phyloP scores from a whole-genome alignment of 2,113 vertebrate species.

The Tretioscincus oriximinensis region DNA sequence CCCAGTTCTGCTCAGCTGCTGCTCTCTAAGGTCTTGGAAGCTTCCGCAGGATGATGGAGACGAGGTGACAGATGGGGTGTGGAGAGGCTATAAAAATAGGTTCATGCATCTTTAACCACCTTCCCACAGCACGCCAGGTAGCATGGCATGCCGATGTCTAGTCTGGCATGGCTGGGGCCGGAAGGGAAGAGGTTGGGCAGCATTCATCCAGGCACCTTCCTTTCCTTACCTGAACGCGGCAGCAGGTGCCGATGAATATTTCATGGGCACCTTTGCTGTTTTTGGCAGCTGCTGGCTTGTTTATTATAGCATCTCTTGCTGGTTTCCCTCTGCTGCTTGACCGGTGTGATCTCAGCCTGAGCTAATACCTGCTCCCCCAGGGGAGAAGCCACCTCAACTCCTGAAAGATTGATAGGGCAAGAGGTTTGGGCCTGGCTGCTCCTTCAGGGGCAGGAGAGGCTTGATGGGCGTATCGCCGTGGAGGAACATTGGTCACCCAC shows the following conservation, averaged over 20 bases:
- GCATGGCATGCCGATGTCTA: constrained; percentile 7
- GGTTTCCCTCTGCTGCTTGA: not conserved
- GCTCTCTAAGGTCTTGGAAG: not conserved
- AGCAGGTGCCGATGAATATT: constrained; percentile 5
- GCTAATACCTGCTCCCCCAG: not conserved
- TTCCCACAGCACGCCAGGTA: not conserved
- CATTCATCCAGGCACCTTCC: not conserved
- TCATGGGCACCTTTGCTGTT: constrained; percentile 5
- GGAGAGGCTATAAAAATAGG: not conserved
- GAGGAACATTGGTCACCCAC: no score
- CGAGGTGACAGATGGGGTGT: constrained; percentile 6
- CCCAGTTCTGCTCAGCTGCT: no score
- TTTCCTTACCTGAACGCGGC: not conserved
- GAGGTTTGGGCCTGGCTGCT: not conserved
- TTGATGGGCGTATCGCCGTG: no score
- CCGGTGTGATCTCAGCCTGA: not conserved
- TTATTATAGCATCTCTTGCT: not conserved
- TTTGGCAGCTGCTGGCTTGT: not conserved
- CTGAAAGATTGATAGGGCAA: not conserved
- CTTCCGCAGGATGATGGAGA: constrained; percentile 8
- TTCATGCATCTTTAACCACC: constrained; percentile 23
- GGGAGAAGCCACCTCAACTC: not conserved
- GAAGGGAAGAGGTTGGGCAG: not conserved
- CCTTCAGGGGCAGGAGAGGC: not conserved
- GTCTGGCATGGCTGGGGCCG: not conserved